These are phyloP conservation scores for Molanna angustata DNA, from an alignment of 2,888 invertebrate genomes.

Conservation along the genomic window DNA sequence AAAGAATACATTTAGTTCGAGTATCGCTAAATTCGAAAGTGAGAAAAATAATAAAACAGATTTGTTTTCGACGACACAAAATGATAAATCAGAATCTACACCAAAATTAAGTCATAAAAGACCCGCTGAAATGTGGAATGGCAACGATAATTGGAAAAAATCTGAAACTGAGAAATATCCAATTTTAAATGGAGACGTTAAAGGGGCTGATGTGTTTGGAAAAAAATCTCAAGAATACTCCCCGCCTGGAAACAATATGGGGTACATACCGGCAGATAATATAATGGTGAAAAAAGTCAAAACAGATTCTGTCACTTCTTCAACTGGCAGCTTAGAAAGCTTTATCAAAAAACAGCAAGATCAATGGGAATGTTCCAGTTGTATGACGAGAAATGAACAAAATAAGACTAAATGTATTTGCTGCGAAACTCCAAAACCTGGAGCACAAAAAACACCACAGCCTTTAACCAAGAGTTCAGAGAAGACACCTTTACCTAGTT, in stretches of 20 bases:
- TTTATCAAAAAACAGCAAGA: constrained; percentile 26
- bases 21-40: no score
- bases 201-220: constrained; percentile 1
- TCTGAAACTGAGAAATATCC: constrained; percentile 6
- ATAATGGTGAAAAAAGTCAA: constrained; percentile 13
- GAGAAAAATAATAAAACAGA: not conserved
- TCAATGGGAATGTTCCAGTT: constrained; percentile 65
- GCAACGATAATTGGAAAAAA: constrained; percentile 12
- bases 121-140: constrained; percentile 15
- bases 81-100: constrained; percentile 9
- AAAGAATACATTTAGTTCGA: not conserved
- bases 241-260: not conserved
- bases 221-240: not conserved
- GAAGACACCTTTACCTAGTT: constrained; percentile 40
- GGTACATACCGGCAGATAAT: not conserved
- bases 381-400: constrained; percentile 58
- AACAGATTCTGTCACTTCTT: constrained; percentile 1
- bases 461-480: not conserved
- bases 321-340: constrained; percentile 28
- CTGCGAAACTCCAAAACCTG: constrained; percentile 49
- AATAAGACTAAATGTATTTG: constrained; percentile 51
- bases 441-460: constrained; percentile 18
- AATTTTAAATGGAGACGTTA: constrained; percentile 13
- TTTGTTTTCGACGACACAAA: constrained; percentile 7
- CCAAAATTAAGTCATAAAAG: constrained; percentile 6